Base-by-base conservation (phyloP, 1,140 invertebrate species). In the Drosophila dunni region DNA sequence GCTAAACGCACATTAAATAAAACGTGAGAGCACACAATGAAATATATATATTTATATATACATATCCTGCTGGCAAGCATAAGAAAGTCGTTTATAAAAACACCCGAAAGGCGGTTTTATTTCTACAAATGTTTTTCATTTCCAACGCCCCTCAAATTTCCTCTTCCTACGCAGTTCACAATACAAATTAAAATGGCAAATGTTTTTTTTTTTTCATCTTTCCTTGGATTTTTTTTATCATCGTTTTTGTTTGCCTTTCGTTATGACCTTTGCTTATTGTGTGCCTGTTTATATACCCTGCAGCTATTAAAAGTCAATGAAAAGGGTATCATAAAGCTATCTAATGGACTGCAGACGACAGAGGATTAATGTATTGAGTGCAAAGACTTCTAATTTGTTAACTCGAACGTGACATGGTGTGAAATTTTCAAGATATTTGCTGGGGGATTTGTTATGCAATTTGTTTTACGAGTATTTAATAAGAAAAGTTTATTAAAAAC, bases 171-270 rank as follows among this genome's bases (percentile, higher is more conserved):
- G 46, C 24, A 24, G 36, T 53, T 51, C 46, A 67, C 46, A 64
- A 73, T 65, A 75, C 66, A 75, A 85, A 81, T 75, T 54, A 81
- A 81, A 81, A 72, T 50, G 60, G 61, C 40, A 56, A 69, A 68
- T 64, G 64, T 46, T 60, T 56, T 73, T 61, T 74, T 9, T 10
- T 24, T 7, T 15, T 29, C 24, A 34, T 53, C 7, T 13, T 64
- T 54, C 11, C 58, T 51, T 38, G n/a, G 33, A 11, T 67, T 29
- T 29, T n/a, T 34, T 34, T 48, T 10, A 40, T 45, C 40, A 53
- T 62, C 36, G 40, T 9, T 15, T 48, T 60, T 50, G 63, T 65
- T 71, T 75, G 61, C 38, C 46, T 65, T 74, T 75, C 75, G 56
- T 65, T 78, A 36, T 70, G 71, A 64, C 57, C 70, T 68, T 68